Evolutionary conservation across 2,888 invertebrate genomes (phyloP), one percentile per base, ranked within the genome.

Genomic region (Zygothrica quintamaculata): DNA sequence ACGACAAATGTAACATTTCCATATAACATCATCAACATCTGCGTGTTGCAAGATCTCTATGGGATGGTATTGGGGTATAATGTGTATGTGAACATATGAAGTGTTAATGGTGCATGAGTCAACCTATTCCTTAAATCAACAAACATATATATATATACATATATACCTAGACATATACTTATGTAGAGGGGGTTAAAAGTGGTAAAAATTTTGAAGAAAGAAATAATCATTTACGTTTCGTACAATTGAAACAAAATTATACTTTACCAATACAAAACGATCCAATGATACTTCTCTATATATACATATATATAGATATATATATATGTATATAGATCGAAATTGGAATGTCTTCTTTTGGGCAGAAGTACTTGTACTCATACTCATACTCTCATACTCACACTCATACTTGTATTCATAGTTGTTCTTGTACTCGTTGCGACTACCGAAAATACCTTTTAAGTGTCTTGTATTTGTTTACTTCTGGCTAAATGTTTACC

Each of bases 391-490:
- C 9, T n/a, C n/a, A n/a, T n/a, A n/a, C n/a, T n/a, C n/a, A n/a
- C n/a, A 71, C 77, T 22, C 18, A 5, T 22, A 22, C 18, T 22
- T 5, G 5, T 22, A 22, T 5, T 22, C 18, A 3, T 44, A 9
- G 3, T n/a, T 3, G 31, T 8, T 1, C 6, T 36, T 12, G 36
- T 8, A 39, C 9, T 8, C 53, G 53, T 52, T 50, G 51, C 74
- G 59, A 74, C 77, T 79, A 73, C 65, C 69, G 69, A 74, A 81
- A 82, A 80, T 80, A 77, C 80, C 84, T 80, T 76, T 80, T 84
- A 80, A 80, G 80, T 80, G 84, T 72, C 75, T 77, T 80, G 72
- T 77, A 80, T 80, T 80, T 80, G 80, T 80, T 80, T 80, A 80
- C 84, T 84, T 80, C 80, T 68, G 61, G 74, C 74, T 77, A 75